Conservation (phyloP, 2,113 vertebrate species). For the Lepus timidus region DNA sequence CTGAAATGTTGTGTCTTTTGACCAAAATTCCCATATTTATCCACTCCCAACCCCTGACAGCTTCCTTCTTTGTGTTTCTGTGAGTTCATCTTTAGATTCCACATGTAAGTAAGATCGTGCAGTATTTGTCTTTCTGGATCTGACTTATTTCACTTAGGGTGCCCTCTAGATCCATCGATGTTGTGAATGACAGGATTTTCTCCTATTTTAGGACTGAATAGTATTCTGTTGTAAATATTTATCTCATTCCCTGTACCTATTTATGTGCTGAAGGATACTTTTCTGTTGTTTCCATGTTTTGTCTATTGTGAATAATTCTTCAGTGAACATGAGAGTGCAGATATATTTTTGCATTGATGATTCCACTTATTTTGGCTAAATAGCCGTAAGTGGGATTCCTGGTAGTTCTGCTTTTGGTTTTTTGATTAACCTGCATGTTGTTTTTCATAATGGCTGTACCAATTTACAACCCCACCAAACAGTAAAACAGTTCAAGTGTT, state of each 20-base stretch:
- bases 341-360: neutral
- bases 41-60: accelerated
- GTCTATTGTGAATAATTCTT: neutral
- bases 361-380: neutral
- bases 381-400: neutral
- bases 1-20: neutral
- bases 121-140: neutral
- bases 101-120: neutral
- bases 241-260: neutral
- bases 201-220: neutral
- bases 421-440: neutral
- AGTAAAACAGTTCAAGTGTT: neutral
- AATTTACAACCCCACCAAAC: neutral
- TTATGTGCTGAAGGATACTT: too few species aligned
- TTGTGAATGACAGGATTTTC: neutral
- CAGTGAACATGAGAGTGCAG: neutral
- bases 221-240: neutral
- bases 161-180: neutral
- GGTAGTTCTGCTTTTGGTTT: neutral
- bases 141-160: neutral
- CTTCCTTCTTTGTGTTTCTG: neutral
- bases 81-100: neutral
- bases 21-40: neutral
- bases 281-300: neutral
- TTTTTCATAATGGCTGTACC: neutral